Evolutionary conservation across 2,888 invertebrate genomes (phyloP), one percentile per base, ranked within the genome.

Genomic region (Ochlodes sylvanus): DNA sequence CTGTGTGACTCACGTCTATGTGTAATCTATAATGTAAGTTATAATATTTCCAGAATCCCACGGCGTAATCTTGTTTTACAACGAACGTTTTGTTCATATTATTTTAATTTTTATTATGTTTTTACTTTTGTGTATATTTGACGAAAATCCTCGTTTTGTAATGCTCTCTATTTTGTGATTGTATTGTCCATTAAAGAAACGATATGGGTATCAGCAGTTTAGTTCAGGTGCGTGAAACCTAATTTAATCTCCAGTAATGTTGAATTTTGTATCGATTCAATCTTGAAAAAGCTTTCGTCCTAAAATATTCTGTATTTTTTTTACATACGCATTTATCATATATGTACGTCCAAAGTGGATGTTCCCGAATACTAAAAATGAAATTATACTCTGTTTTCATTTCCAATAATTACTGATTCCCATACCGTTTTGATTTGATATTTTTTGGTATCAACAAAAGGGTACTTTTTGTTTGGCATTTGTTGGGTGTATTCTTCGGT

Each of bases 81-180:
- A 67, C 66, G 66, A 67, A 67, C 42, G 19, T 61, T 67, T 61
- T 61, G 44, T 67, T 61, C 54, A 67, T 58, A 57, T 41, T 6
- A 19, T 58, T 58, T 38, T n/a, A 41, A 17, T 44, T 44, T 15
- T 44, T 50, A 17, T 50, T 50, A 19, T 60, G 17, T 60, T 60
- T 32, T 60, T 27, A 57, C 47, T 44, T 17, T 60, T 44, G 27
- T 60, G 15, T 50, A 21, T 19, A 52, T 27, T 50, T 47, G 15
- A 32, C 44, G 44, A 44, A 27, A 12, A 52, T 21, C 14, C 50
- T 52, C 47, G 60, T 10, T 21, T 66, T 42, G 38, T 41, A 54
- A 66, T 60, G 66, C 66, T 66, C 66, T 66, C 66, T 66, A 66
- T 60, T 66, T 66, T 41, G 52, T 58, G 21, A 21, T 63, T 55